These are phyloP conservation scores for Corythornis leucogaster DNA, from an alignment of 2,797 vertebrate species.

Conservation along the genomic window DNA sequence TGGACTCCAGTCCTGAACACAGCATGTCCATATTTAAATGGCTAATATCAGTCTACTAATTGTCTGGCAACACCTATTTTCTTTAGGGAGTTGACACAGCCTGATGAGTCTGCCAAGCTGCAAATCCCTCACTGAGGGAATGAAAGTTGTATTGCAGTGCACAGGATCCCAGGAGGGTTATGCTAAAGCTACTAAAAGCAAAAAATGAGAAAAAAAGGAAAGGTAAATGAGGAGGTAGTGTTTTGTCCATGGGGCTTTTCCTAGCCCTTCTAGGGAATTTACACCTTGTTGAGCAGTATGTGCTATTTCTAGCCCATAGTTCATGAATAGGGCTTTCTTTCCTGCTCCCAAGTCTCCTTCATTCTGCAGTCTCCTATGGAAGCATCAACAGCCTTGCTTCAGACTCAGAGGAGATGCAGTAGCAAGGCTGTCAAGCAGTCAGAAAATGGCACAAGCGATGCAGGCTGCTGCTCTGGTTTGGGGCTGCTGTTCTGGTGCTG, in stretches of 20 bases:
- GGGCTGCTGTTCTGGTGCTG: too few relatives aligned
- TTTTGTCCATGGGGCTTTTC: conserved; percentile 39
- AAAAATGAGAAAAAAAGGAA: background rate
- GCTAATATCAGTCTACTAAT: conserved; percentile 50
- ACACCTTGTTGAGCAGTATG: conserved; percentile 40
- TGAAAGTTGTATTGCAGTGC: conserved; percentile 9
- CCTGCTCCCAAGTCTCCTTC: background rate
- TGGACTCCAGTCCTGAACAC: background rate
- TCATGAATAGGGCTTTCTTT: conserved; percentile 64
- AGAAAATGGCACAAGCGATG: background rate
- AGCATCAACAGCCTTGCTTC: background rate
- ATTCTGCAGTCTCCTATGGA: conserved; percentile 41
- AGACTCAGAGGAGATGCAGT: background rate
- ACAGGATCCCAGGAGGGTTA: conserved; percentile 6
- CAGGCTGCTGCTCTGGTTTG: too few relatives aligned
- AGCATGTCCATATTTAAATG: conserved; percentile 42
- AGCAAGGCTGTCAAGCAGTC: background rate
- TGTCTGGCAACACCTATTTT: conserved; percentile 54
- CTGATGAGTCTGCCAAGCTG: conserved; percentile 41
- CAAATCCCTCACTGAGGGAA: conserved; percentile 38
- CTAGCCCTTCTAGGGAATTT: background rate
- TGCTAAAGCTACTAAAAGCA: conserved; percentile 23
- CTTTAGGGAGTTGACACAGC: conserved; percentile 33
- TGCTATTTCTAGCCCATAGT: conserved; percentile 50
- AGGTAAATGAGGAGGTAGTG: background rate